phyloP scores from a whole-genome alignment of 2,113 vertebrate species.

The Hypanus sabinus region DNA sequence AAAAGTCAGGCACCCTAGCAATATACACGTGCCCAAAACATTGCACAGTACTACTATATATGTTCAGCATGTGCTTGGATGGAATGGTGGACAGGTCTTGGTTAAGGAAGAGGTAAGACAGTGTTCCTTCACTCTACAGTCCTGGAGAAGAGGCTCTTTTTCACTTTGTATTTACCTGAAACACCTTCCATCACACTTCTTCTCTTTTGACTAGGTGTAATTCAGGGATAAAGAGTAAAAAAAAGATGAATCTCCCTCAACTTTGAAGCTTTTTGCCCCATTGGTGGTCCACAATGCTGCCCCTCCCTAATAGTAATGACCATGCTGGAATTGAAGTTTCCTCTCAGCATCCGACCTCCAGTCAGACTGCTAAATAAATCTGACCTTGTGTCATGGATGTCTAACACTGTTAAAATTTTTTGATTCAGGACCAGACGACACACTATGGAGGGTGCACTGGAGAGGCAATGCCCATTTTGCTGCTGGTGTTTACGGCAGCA shows the following conservation, averaged over 20 bases:
- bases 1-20: too few species aligned
- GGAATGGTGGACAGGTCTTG: neutral
- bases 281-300: neutral
- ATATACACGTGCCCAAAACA: too few species aligned
- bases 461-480: too few species aligned
- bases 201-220: neutral
- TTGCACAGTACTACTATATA: neutral
- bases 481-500: too few species aligned
- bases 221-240: neutral
- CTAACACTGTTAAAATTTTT: neutral
- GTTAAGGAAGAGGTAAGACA: neutral
- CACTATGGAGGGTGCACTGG: neutral
- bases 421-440: too few species aligned
- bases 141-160: neutral
- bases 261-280: constrained; percentile 6
- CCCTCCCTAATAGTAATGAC: too few species aligned
- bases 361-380: neutral
- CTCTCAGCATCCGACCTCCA: neutral
- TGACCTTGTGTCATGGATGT: neutral
- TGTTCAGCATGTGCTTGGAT: neutral
- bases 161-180: neutral
- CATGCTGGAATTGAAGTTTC: neutral
- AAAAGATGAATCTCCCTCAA: neutral
- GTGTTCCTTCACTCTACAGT: neutral
- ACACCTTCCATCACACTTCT: neutral